Base-by-base conservation (phyloP, 2,888 invertebrate species). In the Psylliodes chrysocephalus region DNA sequence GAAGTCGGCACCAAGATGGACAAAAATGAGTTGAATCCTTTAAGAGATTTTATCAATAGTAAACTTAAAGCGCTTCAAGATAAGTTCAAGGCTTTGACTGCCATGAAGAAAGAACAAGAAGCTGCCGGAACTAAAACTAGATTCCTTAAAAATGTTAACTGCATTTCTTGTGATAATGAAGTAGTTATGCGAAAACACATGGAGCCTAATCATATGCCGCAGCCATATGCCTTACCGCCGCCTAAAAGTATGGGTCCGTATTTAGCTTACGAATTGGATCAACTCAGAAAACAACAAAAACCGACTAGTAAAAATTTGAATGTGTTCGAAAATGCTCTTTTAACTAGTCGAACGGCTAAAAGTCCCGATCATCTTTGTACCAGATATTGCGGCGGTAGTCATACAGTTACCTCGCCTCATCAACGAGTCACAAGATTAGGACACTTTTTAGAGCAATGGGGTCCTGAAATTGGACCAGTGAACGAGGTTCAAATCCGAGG, bases 371-470 rank as follows among this genome's bases (percentile, higher is more conserved):
- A 89, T 72, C 76, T 89, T 1, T 88, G 89, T 78, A 90, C 89
- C 79, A 89, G 93, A 0, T 92, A 92, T 78, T 91, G 91, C 70
- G 93, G 93, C 19, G 93, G 93, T 0, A 88, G 89, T 62, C 92
- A 93, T 78, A 93, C 93, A 0, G 82, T 86, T 8, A 89, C 91
- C 14, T 90, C 90, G 0, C 87, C 91, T 0, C 88, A 89, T 64
- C 92, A 92, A 76, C 86, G 90, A 67, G 87, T 91, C n/a, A 85
- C 87, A 7, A 82, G 88, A 6, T 77, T 86, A 47, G 89, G 89
- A 0, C 89, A 90, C 79, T 90, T 89, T 79, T 78, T 89, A 62
- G 86, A 85, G 72, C 88, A 89, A 73, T 89, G 88, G 88, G 89
- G 88, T 0, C 89, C 89, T 0, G 87, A 89, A 73, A 85, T 85